phyloP scores from a whole-genome alignment of 1,140 invertebrate species.

The Trichomalopsis sarcophagae region DNA sequence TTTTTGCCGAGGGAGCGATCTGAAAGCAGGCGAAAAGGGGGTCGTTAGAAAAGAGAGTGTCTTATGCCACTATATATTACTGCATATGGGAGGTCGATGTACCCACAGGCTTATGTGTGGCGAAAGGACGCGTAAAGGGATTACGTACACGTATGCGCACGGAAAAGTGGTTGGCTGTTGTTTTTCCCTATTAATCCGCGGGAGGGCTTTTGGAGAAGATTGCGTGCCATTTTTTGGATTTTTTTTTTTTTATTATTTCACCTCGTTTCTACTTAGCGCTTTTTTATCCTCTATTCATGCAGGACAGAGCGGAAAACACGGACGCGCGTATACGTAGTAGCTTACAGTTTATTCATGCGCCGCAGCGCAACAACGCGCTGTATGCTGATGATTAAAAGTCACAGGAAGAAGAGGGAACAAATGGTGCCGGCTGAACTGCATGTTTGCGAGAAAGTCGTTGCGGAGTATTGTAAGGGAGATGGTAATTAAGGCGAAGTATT shows the following conservation, averaged over 20 bases:
- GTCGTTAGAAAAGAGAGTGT: conserved; percentile 49
- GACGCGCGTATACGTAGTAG: not conserved
- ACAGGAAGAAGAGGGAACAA: conserved; percentile 18
- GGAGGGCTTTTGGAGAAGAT: not conserved
- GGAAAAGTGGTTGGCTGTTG: conserved; percentile 25
- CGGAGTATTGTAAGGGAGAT: not conserved
- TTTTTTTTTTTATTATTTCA: conserved; percentile 5
- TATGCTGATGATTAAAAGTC: conserved; percentile 44
- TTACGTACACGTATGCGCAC: not conserved
- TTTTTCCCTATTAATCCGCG: conserved; percentile 7
- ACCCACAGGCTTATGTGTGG: not conserved
- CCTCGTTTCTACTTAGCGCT: not conserved
- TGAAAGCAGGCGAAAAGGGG: conserved; percentile 74
- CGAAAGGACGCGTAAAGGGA: conserved; percentile 2
- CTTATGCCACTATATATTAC: not conserved
- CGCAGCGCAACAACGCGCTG: not conserved
- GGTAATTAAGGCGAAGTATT: not conserved
- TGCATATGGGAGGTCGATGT: conserved; percentile 39
- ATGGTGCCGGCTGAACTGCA: not conserved
- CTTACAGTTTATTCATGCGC: conserved; percentile 35
- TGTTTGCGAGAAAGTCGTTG: not conserved
- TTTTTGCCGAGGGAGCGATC: conserved; percentile 91
- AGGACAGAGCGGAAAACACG: not conserved
- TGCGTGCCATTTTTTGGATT: conserved; percentile 1
- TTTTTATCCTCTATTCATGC: conserved; percentile 2